phyloP scores from a whole-genome alignment of 2,113 vertebrate genomes.

The Oriolus oriolus region DNA sequence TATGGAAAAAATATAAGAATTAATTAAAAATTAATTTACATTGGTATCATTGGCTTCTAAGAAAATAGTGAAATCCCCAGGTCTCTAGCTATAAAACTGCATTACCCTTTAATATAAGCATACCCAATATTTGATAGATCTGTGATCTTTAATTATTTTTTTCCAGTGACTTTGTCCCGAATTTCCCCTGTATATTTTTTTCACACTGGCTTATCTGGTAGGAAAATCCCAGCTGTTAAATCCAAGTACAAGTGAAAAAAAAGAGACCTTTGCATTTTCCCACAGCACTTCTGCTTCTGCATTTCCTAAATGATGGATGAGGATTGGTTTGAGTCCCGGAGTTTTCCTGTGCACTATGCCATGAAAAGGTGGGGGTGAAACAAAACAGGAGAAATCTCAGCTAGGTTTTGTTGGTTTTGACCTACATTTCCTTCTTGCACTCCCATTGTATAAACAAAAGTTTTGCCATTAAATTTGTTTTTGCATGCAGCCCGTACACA shows the following conservation, averaged over 20 bases:
- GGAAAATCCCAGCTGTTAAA: neutral
- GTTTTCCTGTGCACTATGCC: neutral
- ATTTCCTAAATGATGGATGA: slow-evolving; percentile 33
- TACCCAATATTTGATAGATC: neutral
- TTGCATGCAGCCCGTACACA: neutral
- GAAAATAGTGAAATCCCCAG: neutral
- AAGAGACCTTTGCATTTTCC: neutral
- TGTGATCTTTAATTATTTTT: neutral
- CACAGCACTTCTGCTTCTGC: neutral
- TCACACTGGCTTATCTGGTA: neutral
- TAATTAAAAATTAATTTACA: neutral
- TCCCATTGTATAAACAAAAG: neutral
- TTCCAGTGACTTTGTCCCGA: neutral
- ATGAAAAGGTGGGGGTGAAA: slow-evolving; percentile 27
- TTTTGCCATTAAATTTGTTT: neutral
- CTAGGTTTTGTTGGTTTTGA: neutral
- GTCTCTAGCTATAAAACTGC: neutral
- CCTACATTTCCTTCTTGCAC: neutral
- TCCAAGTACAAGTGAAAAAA: neutral
- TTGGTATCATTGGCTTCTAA: neutral
- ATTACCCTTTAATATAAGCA: neutral
- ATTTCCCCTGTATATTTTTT: neutral
- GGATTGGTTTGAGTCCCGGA: neutral
- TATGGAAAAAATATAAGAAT: neutral
- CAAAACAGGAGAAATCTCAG: neutral